phyloP scores from a whole-genome alignment of 2,797 vertebrate species.

The Eupleurogrammus muticus region DNA sequence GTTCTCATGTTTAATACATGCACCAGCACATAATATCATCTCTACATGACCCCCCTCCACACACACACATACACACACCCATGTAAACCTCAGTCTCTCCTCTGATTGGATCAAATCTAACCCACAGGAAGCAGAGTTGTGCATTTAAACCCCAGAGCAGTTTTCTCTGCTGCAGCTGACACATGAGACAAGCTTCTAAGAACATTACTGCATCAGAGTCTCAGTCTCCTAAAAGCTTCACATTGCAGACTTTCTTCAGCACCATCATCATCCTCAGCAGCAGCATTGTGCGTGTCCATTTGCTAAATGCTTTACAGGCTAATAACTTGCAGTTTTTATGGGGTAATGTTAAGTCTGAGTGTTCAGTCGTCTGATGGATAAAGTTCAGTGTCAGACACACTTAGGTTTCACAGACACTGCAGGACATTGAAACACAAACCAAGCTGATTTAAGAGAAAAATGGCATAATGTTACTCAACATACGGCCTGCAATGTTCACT shows the following conservation, averaged over 20 bases:
- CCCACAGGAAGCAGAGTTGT: conserved; percentile 6
- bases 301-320: background rate
- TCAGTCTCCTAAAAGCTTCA: conserved; percentile 1
- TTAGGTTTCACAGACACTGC: too few relatives aligned
- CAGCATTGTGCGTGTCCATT: background rate
- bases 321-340: background rate
- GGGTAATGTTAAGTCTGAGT: background rate
- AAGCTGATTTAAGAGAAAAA: too few relatives aligned
- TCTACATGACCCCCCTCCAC: too few relatives aligned
- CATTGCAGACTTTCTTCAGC: too few relatives aligned
- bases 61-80: background rate
- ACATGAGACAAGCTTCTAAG: conserved; percentile 21
- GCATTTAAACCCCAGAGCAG: background rate
- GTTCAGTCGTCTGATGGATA: background rate
- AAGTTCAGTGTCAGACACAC: too few relatives aligned
- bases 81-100: background rate
- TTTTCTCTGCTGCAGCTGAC: conserved; percentile 4
- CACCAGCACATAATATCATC: too few relatives aligned
- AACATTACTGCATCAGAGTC: background rate
- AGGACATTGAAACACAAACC: too few relatives aligned
- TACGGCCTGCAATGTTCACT: too few relatives aligned
- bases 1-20: background rate
- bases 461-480: too few relatives aligned
- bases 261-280: background rate
- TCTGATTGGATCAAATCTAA: conserved; percentile 14